Conservation (phyloP, 2,888 invertebrate species). For the Strigamia maritima region DNA sequence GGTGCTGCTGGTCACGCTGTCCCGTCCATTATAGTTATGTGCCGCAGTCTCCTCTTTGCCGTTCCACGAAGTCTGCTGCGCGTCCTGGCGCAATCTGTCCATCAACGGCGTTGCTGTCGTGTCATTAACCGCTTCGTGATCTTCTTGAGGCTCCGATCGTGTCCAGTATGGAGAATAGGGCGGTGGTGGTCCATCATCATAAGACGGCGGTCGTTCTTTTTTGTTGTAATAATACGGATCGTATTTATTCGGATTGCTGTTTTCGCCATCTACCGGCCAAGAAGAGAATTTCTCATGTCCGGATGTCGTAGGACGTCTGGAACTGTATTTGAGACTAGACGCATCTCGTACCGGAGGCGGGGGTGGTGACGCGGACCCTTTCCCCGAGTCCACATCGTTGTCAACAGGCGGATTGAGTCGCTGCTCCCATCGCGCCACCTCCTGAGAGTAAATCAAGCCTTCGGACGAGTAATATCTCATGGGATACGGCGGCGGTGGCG, state of each 20-base stretch:
- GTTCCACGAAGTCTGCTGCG: constrained; percentile 52
- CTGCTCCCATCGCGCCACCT: constrained; percentile 35
- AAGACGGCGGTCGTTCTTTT: constrained; percentile 57
- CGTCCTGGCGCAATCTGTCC: constrained; percentile 65
- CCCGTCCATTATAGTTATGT: constrained; percentile 53
- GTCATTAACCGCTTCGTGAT: constrained; percentile 55
- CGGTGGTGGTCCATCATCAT: constrained; percentile 22
- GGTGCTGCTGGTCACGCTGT: constrained; percentile 60
- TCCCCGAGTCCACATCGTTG: neutral
- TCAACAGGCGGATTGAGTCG: constrained; percentile 33
- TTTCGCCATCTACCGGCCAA: constrained; percentile 60
- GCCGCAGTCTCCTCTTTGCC: constrained; percentile 51
- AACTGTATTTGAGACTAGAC: constrained; percentile 64
- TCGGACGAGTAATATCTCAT: constrained; percentile 31
- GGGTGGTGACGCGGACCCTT: constrained; percentile 44
- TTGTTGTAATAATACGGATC: constrained; percentile 35
- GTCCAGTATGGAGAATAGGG: constrained; percentile 26
- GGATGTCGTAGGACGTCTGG: constrained; percentile 59
- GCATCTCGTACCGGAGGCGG: constrained; percentile 64
- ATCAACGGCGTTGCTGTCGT: constrained; percentile 68
- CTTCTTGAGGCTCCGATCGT: neutral
- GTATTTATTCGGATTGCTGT: neutral
- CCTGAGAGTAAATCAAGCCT: constrained; percentile 27
- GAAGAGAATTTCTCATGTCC: constrained; percentile 73
- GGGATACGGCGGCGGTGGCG: constrained; percentile 26